phyloP scores from a whole-genome alignment of 1,140 invertebrate species.

The Drosophila novamexicana region DNA sequence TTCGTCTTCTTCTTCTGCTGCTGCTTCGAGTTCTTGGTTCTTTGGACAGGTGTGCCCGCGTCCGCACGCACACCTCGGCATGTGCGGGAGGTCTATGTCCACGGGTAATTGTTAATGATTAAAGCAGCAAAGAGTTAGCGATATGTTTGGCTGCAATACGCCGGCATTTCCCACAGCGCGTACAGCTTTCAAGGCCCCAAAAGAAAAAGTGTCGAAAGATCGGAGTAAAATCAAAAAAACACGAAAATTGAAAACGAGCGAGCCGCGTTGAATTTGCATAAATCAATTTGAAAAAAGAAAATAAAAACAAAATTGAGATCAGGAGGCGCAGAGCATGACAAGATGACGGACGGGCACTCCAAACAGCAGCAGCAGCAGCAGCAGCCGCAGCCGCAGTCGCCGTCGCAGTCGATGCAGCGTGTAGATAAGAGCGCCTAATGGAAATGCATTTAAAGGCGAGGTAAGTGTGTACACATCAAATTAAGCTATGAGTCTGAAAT shows the following conservation, averaged over 20 bases:
- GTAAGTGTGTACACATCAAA: conserved; percentile 3
- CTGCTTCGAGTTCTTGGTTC: conserved; percentile 9
- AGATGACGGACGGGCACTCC: conserved; percentile 29
- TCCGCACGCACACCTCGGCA: conserved; percentile 22
- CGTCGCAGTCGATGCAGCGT: conserved; percentile 9
- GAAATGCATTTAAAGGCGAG: conserved; percentile 24
- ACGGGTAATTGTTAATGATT: conserved; percentile 19
- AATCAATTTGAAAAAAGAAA: conserved; percentile 63
- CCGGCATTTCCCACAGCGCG: conserved; percentile 12
- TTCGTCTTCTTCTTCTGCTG: neutral
- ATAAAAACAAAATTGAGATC: conserved; percentile 56
- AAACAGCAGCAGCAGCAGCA: conserved; percentile 23
- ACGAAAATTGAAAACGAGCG: conserved; percentile 31
- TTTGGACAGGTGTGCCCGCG: conserved; percentile 30
- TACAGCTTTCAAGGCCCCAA: conserved; percentile 3
- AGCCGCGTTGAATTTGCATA: conserved; percentile 63
- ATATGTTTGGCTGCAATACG: conserved; percentile 2
- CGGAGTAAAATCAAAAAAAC: conserved; percentile 29
- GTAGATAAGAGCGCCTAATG: conserved; percentile 55
- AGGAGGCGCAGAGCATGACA: conserved; percentile 19
- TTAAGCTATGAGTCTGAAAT: no score
- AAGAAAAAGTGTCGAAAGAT: conserved; percentile 59
- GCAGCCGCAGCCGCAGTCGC: neutral
- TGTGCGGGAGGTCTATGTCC: conserved; percentile 27
- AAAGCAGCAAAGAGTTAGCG: conserved; percentile 2